Evolutionary conservation across 2,113 vertebrate genomes (phyloP).

Genomic region (Scophthalmus maximus): DNA sequence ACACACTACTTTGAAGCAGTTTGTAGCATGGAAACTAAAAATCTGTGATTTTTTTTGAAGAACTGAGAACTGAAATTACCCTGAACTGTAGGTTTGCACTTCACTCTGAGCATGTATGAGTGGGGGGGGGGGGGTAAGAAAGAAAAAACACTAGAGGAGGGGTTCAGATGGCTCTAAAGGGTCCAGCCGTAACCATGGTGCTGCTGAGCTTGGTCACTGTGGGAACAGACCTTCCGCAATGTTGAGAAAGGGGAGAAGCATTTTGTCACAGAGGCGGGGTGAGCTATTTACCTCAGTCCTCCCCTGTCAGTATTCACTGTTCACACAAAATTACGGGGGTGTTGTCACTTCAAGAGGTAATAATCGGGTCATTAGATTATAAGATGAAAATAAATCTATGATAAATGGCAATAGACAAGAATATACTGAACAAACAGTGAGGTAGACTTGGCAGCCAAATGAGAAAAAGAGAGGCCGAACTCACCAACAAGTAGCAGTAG

Average conservation of each 20-base stretch:
- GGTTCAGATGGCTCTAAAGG: conserved; percentile 62
- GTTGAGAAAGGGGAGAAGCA: conserved; percentile 31
- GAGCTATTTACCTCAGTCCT: neutral
- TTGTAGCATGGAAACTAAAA: neutral
- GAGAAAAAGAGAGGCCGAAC: too few species aligned
- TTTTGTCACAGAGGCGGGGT: conserved; percentile 14
- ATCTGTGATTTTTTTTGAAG: neutral
- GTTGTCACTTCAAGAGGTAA: conserved; percentile 1
- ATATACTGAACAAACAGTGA: too few species aligned
- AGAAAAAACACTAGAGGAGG: conserved; percentile 7
- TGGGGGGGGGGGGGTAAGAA: neutral
- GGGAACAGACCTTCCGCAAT: conserved; percentile 66
- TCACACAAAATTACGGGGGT: neutral
- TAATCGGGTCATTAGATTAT: neutral
- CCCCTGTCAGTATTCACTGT: neutral
- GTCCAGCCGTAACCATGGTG: conserved; percentile 73
- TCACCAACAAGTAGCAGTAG: too few species aligned
- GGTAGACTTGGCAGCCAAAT: neutral
- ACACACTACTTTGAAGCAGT: neutral
- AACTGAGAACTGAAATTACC: conserved; percentile 23
- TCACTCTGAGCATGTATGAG: conserved; percentile 21
- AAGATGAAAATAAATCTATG: neutral
- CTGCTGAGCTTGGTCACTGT: conserved; percentile 68
- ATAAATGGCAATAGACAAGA: neutral
- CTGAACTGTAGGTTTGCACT: conserved; percentile 14